A percentile compares a stretch with the other conserved stretches of the same genome.
Evolutionary conservation across 2,888 invertebrate species (phyloP).

Genomic region (Dromius quadrimaculatus): DNA sequence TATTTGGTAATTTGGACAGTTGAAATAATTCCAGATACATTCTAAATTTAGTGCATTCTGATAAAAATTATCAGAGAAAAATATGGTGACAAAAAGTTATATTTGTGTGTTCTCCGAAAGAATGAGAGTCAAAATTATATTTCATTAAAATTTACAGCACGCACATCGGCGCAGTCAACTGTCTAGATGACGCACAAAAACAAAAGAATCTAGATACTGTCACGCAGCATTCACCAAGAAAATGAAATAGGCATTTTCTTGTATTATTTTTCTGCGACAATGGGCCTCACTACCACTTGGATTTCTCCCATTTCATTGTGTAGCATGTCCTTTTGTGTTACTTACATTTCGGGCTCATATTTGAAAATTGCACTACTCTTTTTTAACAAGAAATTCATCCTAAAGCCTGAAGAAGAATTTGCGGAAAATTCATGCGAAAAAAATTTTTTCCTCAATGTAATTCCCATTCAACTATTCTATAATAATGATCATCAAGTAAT

Average conservation of each 20-base stretch:
- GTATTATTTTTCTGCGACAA: slow-evolving; percentile 29
- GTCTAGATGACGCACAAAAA: slow-evolving; percentile 35
- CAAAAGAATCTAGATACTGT: slow-evolving; percentile 42
- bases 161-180: not conserved
- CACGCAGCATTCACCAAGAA: slow-evolving; percentile 35
- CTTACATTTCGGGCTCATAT: too few relatives aligned
- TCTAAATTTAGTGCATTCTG: too few relatives aligned
- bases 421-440: too few relatives aligned
- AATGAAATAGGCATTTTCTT: slow-evolving; percentile 35
- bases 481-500: too few relatives aligned
- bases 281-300: not conserved
- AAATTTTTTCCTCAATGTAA: too few relatives aligned
- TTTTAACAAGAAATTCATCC: too few relatives aligned
- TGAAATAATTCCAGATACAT: too few relatives aligned
- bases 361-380: too few relatives aligned
- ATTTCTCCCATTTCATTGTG: slow-evolving; percentile 1
- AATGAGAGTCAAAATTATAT: slow-evolving; percentile 1
- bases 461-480: too few relatives aligned
- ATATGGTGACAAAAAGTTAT: slow-evolving; percentile 28
- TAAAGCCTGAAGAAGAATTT: too few relatives aligned
- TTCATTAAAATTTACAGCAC: slow-evolving; percentile 42
- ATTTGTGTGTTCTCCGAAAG: not conserved
- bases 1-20: too few relatives aligned
- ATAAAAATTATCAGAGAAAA: slow-evolving; percentile 41
- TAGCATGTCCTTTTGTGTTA: not conserved